These are phyloP conservation scores for Brachionus sp. DNA, from an alignment of 1,140 invertebrate species.

Conservation along the genomic window DNA sequence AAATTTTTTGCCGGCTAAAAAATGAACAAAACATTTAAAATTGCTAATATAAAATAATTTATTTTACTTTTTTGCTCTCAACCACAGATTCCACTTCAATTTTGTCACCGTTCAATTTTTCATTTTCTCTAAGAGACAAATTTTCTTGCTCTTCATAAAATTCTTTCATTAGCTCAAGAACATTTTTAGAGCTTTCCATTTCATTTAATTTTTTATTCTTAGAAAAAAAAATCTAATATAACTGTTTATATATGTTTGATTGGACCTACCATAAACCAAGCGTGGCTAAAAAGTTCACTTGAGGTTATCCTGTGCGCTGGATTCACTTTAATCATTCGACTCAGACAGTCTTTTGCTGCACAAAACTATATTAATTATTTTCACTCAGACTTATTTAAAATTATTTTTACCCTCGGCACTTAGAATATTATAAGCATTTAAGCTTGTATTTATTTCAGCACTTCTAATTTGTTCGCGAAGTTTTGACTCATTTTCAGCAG, in stretches of 20 bases:
- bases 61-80: background rate
- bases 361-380: slow-evolving; percentile 49
- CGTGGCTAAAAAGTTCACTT: slow-evolving; percentile 61
- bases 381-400: slow-evolving; percentile 48
- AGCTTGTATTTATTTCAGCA: slow-evolving; percentile 9
- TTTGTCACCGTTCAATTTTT: slow-evolving; percentile 33
- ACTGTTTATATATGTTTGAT: background rate
- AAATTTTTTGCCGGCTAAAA: background rate
- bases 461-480: slow-evolving; percentile 30
- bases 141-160: slow-evolving; percentile 38
- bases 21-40: background rate
- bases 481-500: slow-evolving; percentile 29
- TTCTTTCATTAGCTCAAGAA: slow-evolving; percentile 18
- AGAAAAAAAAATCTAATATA: background rate
- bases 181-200: slow-evolving; percentile 6
- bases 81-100: background rate
- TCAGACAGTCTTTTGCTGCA: slow-evolving; percentile 60
- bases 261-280: slow-evolving; percentile 60
- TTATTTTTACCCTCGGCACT: slow-evolving; percentile 25
- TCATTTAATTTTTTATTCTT: slow-evolving; percentile 44
- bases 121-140: slow-evolving; percentile 27
- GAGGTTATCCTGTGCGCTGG: slow-evolving; percentile 63
- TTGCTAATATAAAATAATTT: background rate
- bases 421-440: background rate
- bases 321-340: slow-evolving; percentile 61